phyloP scores from a whole-genome alignment of 2,113 vertebrate species.

The Butastur rufipennis region DNA sequence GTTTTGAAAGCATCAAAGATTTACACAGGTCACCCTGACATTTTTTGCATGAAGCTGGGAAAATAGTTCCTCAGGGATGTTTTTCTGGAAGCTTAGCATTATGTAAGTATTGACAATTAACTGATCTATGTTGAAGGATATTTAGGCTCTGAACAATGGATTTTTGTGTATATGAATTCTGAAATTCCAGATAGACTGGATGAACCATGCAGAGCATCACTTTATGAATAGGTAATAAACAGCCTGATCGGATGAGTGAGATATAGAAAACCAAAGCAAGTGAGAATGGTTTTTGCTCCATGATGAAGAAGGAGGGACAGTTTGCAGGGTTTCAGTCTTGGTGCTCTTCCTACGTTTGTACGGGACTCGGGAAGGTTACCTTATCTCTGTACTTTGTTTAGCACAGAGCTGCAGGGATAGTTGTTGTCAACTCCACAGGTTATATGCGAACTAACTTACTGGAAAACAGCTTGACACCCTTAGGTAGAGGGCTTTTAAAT shows the following conservation, averaged over 20 bases:
- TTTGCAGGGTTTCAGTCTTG: not conserved
- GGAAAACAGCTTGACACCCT: not conserved
- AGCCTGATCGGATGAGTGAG: not conserved
- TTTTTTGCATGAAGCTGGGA: not conserved
- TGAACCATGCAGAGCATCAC: not conserved
- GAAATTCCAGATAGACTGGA: not conserved
- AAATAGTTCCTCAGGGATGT: not conserved
- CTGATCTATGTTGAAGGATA: not conserved
- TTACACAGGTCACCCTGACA: not conserved
- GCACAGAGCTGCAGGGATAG: not conserved
- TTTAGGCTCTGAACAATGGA: not conserved
- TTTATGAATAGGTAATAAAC: not conserved
- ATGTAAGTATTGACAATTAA: not conserved
- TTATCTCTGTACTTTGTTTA: not conserved
- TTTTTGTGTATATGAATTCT: not conserved
- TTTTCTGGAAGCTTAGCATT: not conserved
- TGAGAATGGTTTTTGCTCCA: accelerated
- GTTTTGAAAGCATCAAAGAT: not conserved
- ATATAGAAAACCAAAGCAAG: not conserved
- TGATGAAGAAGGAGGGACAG: not conserved
- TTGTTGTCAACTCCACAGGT: not conserved
- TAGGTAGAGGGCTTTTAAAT: not conserved
- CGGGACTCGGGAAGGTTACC: not conserved
- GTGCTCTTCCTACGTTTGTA: not conserved
- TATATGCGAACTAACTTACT: not conserved